Evolutionary conservation across 2,888 invertebrate species (phyloP).

Genomic region (Herminia tarsipennalis): DNA sequence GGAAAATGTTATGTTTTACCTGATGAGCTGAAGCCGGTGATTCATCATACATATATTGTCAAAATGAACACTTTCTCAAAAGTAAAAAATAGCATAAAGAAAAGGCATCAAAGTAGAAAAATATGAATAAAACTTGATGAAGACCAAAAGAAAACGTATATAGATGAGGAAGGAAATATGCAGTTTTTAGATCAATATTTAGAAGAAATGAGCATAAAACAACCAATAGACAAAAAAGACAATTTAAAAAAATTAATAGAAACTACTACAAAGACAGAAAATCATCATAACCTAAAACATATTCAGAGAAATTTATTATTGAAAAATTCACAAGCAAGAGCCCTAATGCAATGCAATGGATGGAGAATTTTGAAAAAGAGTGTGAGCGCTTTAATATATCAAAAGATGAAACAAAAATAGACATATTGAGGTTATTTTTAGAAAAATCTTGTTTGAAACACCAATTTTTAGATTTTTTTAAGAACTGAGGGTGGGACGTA

Average conservation of each 20-base stretch:
- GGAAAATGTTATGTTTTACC: constrained; percentile 16
- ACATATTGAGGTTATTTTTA: constrained; percentile 34
- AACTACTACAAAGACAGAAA: constrained; percentile 9
- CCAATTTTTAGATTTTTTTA: constrained; percentile 34
- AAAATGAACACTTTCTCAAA: background rate
- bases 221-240: constrained; percentile 2
- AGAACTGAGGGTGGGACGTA: constrained; percentile 33
- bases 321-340: constrained; percentile 40
- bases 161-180: constrained; percentile 1
- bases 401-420: constrained; percentile 38
- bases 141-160: constrained; percentile 1
- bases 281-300: constrained; percentile 24
- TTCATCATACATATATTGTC: background rate
- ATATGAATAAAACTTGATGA: background rate
- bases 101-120: background rate
- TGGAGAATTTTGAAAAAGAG: constrained; percentile 43
- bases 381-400: constrained; percentile 34
- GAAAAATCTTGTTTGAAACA: constrained; percentile 32
- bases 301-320: constrained; percentile 38
- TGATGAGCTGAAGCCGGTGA: constrained; percentile 17
- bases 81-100: background rate
- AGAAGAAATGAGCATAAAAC: constrained; percentile 19
- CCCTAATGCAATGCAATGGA: constrained; percentile 37
- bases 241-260: constrained; percentile 25
- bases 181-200: constrained; percentile 7